These are phyloP conservation scores for Halichoeres trimaculatus DNA, from an alignment of 2,113 vertebrate species.

Conservation along the genomic window DNA sequence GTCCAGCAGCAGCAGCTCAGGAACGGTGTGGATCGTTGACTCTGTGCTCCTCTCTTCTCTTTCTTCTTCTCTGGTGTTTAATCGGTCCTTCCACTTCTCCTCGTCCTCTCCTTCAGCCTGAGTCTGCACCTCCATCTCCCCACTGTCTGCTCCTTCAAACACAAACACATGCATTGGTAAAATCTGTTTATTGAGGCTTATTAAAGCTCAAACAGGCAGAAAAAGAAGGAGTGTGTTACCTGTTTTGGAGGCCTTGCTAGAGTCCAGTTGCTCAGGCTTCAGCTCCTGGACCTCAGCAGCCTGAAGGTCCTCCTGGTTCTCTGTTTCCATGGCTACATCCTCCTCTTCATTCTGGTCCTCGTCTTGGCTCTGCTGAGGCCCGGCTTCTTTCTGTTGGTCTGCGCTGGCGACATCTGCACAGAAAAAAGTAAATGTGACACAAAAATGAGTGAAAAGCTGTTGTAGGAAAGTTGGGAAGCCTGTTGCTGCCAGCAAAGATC, in stretches of 20 bases:
- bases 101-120: slow-evolving; percentile 54
- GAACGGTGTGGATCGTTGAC: slow-evolving; percentile 90
- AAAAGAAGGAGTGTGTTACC: slow-evolving; percentile 41
- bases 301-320: slow-evolving; percentile 82
- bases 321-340: slow-evolving; percentile 85
- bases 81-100: slow-evolving; percentile 67
- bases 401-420: slow-evolving; percentile 89
- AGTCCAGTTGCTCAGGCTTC: slow-evolving; percentile 87
- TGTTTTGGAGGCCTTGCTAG: slow-evolving; percentile 78
- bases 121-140: slow-evolving; percentile 83
- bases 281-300: slow-evolving; percentile 84
- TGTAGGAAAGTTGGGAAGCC: no score
- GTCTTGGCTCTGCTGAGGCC: slow-evolving; percentile 73
- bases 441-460: no score
- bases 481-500: no score
- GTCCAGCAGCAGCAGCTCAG: slow-evolving; percentile 86
- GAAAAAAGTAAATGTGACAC: background rate
- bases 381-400: slow-evolving; percentile 88
- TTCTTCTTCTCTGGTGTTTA: slow-evolving; percentile 64
- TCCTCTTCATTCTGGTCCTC: slow-evolving; percentile 76
- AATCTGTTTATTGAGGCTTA: no score
- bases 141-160: slow-evolving; percentile 75
- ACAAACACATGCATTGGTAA: background rate
- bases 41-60: slow-evolving; percentile 84
- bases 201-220: background rate